These are phyloP conservation scores for Gallinago nigripennis DNA, from an alignment of 2,797 vertebrate species.

Conservation along the genomic window DNA sequence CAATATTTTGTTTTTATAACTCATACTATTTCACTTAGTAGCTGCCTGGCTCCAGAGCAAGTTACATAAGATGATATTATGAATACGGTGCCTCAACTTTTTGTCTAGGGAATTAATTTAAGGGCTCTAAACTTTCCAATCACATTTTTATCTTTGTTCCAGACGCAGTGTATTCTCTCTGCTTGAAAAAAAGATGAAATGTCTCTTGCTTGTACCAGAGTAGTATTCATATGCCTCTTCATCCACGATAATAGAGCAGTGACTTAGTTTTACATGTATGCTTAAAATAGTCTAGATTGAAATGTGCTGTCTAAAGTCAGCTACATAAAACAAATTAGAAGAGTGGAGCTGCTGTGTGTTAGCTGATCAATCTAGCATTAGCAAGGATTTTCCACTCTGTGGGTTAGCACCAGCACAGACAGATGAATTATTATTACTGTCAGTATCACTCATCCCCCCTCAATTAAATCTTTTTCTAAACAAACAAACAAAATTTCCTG, in stretches of 20 bases:
- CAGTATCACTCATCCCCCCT: constrained; percentile 1
- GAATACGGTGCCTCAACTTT: constrained; percentile 47
- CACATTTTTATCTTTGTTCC: constrained; percentile 44
- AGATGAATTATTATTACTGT: constrained; percentile 19
- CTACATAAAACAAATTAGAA: constrained; percentile 58
- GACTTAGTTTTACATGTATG: constrained; percentile 29
- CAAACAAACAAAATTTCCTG: constrained; percentile 47
- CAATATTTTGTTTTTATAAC: constrained; percentile 64
- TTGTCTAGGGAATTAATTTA: constrained; percentile 60
- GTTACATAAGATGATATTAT: constrained; percentile 44
- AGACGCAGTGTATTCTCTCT: background rate
- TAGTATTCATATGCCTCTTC: background rate
- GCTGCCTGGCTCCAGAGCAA: constrained; percentile 16
- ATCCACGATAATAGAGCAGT: background rate
- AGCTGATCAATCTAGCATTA: constrained; percentile 49
- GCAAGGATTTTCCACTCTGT: constrained; percentile 38
- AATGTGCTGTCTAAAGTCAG: constrained; percentile 23
- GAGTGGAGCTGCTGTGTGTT: background rate
- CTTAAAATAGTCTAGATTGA: constrained; percentile 42
- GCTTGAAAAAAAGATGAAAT: constrained; percentile 18
- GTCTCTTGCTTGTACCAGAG: constrained; percentile 2
- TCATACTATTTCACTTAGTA: constrained; percentile 50
- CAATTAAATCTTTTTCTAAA: constrained; percentile 43
- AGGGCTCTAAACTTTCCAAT: constrained; percentile 54
- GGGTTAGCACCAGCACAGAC: constrained; percentile 19